phyloP scores from a whole-genome alignment of 2,113 vertebrate genomes.

The Panurus biarmicus region DNA sequence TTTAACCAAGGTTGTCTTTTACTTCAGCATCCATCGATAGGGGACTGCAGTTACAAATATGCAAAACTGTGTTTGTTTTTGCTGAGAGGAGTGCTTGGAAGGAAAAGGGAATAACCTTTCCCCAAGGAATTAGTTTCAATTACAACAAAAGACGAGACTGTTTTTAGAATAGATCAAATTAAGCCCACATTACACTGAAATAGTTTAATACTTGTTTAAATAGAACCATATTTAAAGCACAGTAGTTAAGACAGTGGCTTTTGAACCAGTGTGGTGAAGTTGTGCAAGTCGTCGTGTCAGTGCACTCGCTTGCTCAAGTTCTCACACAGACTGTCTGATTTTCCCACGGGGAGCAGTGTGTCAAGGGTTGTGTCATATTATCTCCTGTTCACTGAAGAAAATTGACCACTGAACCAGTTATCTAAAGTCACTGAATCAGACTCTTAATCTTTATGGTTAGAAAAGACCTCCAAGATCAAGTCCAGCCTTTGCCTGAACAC shows the following conservation, averaged over 20 bases:
- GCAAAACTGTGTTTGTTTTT: constrained; percentile 11
- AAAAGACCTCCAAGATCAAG: not conserved
- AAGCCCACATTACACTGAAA: not conserved
- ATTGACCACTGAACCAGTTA: not conserved
- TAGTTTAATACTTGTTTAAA: not conserved
- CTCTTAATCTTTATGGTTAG: not conserved
- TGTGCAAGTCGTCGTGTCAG: fast-evolving
- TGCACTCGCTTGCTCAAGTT: not conserved
- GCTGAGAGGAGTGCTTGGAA: not conserved
- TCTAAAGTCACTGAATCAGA: not conserved
- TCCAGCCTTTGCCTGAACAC: not conserved
- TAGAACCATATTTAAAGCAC: not conserved
- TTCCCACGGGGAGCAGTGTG: not conserved
- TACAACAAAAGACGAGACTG: not conserved
- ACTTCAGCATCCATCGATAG: not conserved
- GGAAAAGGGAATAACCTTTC: not conserved
- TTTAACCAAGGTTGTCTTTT: constrained; percentile 46
- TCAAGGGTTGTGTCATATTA: not conserved
- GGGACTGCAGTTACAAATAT: not conserved
- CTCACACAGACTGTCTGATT: not conserved
- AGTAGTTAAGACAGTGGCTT: not conserved
- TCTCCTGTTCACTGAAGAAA: not conserved
- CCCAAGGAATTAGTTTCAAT: not conserved
- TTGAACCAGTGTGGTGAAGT: not conserved
- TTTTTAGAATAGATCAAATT: not conserved